Percentiles rank a stretch among this genome's conserved stretches.
Evolutionary conservation across 2,113 vertebrate species (phyloP).

Genomic region (Syngnathus typhle): DNA sequence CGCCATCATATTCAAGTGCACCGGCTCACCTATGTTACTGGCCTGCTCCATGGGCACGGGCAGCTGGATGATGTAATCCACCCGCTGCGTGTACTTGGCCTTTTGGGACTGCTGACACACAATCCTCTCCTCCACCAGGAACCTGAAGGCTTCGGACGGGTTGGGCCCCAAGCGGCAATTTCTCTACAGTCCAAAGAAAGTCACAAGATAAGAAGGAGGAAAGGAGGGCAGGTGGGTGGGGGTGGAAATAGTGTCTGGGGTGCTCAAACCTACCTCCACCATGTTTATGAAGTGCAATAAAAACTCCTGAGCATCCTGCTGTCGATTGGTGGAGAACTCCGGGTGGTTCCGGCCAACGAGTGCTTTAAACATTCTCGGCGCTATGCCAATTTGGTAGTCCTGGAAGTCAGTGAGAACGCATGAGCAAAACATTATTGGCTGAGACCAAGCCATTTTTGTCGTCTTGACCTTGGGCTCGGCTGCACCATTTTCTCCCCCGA

Average conservation of each 20-base stretch:
- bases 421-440: neutral
- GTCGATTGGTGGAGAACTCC: slow-evolving; percentile 96
- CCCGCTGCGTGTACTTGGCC: slow-evolving; percentile 95
- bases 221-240: too few relatives aligned
- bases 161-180: slow-evolving; percentile 94
- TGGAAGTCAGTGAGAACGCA: slow-evolving; percentile 44
- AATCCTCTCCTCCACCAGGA: slow-evolving; percentile 93
- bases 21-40: slow-evolving; percentile 83
- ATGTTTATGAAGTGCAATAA: slow-evolving; percentile 99
- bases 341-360: slow-evolving; percentile 92
- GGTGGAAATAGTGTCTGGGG: neutral
- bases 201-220: neutral
- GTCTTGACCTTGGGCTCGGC: slow-evolving; percentile 81
- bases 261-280: slow-evolving; percentile 83
- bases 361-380: slow-evolving; percentile 94
- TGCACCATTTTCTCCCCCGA: slow-evolving; percentile 74
- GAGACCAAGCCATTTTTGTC: neutral
- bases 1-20: too few relatives aligned
- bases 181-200: slow-evolving; percentile 68
- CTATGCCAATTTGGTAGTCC: slow-evolving; percentile 91
- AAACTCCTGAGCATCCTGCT: slow-evolving; percentile 98
- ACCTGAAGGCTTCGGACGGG: slow-evolving; percentile 94
- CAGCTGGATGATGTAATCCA: slow-evolving; percentile 96
- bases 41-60: slow-evolving; percentile 96
- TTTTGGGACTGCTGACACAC: slow-evolving; percentile 95